Conservation (phyloP, 2,888 invertebrate genomes). For the Slavum lentiscoides region DNA sequence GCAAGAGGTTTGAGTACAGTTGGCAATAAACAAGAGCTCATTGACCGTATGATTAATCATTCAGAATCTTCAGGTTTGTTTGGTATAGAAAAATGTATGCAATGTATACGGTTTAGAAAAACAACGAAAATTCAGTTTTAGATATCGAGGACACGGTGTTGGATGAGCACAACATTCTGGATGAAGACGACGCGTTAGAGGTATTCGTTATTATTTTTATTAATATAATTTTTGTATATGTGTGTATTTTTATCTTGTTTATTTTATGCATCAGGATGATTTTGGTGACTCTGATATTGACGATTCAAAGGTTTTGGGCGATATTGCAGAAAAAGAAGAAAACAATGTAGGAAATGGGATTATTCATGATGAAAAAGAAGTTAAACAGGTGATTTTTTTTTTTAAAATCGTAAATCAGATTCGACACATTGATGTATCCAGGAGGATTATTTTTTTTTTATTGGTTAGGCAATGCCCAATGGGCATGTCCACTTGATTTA, state of each 20-base stretch:
- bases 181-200: constrained; percentile 65
- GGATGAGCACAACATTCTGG: constrained; percentile 61
- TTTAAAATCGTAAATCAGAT: neutral
- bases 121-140: constrained; percentile 46
- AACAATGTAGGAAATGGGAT: constrained; percentile 59
- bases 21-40: constrained; percentile 82
- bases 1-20: constrained; percentile 71
- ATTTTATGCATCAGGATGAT: constrained; percentile 7
- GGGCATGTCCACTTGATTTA: too few species aligned
- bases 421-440: too few species aligned
- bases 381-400: constrained; percentile 61
- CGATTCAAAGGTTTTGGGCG: constrained; percentile 52
- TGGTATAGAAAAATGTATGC: constrained; percentile 25
- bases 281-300: constrained; percentile 52
- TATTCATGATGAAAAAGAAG: constrained; percentile 64
- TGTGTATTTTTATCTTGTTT: neutral
- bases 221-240: neutral
- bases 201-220: constrained; percentile 59
- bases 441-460: too few species aligned
- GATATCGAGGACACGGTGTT: constrained; percentile 61
- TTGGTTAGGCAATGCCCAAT: too few species aligned
- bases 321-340: constrained; percentile 54
- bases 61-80: constrained; percentile 61
- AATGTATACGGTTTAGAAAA: constrained; percentile 16
- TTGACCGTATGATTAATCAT: constrained; percentile 73